Conservation (phyloP, 2,113 vertebrate species). For the Caloenas nicobarica region DNA sequence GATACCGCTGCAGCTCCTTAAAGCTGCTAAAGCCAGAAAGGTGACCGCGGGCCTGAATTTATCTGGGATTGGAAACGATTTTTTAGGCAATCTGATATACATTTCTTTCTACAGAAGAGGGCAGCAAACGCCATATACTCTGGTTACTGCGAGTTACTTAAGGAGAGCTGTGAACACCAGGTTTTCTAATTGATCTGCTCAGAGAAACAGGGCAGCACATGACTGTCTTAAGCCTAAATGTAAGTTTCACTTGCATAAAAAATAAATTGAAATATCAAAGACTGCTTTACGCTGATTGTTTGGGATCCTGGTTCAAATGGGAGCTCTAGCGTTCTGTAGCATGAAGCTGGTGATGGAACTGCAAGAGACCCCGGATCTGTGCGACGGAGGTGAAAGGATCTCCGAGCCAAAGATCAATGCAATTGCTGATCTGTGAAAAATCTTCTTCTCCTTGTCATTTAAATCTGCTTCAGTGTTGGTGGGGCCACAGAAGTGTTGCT, state of each 20-base stretch:
- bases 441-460: background rate
- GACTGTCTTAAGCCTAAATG: background rate
- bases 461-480: background rate
- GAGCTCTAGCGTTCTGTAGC: background rate
- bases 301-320: background rate
- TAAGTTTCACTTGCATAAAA: background rate
- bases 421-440: background rate
- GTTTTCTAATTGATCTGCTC: background rate
- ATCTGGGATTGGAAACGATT: background rate
- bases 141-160: background rate
- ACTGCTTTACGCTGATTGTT: fast-evolving
- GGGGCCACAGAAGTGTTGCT: background rate
- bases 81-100: background rate
- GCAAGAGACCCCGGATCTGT: background rate
- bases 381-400: background rate
- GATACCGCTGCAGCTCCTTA: background rate
- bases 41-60: background rate
- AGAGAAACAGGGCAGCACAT: background rate
- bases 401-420: background rate
- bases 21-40: background rate
- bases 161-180: background rate
- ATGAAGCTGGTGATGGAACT: background rate
- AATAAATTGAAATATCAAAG: background rate
- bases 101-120: slow-evolving; percentile 69
- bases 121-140: slow-evolving; percentile 64